phyloP scores from a whole-genome alignment of 2,888 invertebrate species.

The Sussaba pulchella region DNA sequence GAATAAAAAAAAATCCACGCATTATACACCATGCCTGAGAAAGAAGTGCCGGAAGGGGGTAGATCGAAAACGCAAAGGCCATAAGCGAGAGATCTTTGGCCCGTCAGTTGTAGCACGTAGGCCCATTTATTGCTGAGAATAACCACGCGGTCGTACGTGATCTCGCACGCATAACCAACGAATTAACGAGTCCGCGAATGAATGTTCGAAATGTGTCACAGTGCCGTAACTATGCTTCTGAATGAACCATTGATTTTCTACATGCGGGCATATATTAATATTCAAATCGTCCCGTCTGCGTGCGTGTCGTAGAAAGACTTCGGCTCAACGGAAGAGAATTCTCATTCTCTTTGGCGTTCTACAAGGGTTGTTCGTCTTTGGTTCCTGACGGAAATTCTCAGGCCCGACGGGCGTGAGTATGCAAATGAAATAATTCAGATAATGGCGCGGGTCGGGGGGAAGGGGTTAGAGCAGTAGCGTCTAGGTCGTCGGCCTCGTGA shows the following conservation, averaged over 20 bases:
- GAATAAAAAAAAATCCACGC: not conserved
- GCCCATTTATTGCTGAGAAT: slow-evolving; percentile 52
- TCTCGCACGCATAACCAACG: slow-evolving; percentile 74
- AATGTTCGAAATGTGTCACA: slow-evolving; percentile 67
- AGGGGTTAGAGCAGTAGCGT: slow-evolving; percentile 40
- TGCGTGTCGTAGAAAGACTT: slow-evolving; percentile 31
- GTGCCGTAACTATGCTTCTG: slow-evolving; percentile 14
- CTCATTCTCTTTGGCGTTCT: slow-evolving; percentile 54
- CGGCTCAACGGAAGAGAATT: slow-evolving; percentile 45
- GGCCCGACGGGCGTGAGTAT: slow-evolving; percentile 74
- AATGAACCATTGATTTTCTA: slow-evolving; percentile 31
- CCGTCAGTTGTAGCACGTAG: slow-evolving; percentile 63
- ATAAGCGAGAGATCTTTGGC: slow-evolving; percentile 44
- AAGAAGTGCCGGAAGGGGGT: not conserved
- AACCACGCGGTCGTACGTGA: slow-evolving; percentile 74
- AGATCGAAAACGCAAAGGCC: slow-evolving; percentile 11
- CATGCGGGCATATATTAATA: slow-evolving; percentile 24
- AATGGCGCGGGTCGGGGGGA: no score
- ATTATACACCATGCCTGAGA: not conserved
- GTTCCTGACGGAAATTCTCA: slow-evolving; percentile 57
- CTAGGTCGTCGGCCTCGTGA: slow-evolving; percentile 53
- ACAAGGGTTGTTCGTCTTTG: slow-evolving; percentile 47
- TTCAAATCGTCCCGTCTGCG: slow-evolving; percentile 28
- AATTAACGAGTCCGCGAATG: slow-evolving; percentile 77
- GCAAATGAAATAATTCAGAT: slow-evolving; percentile 74